Conservation (phyloP, 2,113 vertebrate species). For the Gopherus flavomarginatus region DNA sequence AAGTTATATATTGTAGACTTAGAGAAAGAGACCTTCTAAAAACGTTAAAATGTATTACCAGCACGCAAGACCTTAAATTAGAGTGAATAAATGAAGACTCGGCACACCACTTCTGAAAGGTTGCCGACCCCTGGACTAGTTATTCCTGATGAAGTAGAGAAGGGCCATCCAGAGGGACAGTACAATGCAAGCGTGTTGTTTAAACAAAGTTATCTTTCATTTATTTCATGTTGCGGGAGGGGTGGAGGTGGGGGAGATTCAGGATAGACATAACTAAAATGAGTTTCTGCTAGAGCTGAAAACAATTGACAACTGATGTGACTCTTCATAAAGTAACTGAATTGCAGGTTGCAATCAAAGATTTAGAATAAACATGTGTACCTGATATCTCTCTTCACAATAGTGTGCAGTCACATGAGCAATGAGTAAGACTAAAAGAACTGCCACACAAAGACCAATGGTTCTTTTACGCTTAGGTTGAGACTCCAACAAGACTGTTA, state of each 20-base stretch:
- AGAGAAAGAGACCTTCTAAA: too few species aligned
- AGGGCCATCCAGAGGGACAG: slow-evolving; percentile 31
- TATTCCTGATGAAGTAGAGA: not conserved
- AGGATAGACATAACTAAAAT: slow-evolving; percentile 43
- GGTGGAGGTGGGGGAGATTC: slow-evolving; percentile 23
- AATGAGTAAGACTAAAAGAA: slow-evolving; percentile 34
- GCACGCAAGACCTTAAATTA: too few species aligned
- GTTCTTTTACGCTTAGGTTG: not conserved
- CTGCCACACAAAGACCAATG: slow-evolving; percentile 6
- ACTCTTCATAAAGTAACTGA: slow-evolving; percentile 42
- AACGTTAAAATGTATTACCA: too few species aligned
- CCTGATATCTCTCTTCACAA: slow-evolving; percentile 24
- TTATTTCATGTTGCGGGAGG: slow-evolving; percentile 61
- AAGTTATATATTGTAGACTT: too few species aligned
- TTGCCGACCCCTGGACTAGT: not conserved
- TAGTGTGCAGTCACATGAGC: not conserved
- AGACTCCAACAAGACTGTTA: slow-evolving; percentile 10
- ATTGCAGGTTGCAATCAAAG: slow-evolving; percentile 16
- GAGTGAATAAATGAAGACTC: too few species aligned
- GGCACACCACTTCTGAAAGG: too few species aligned
- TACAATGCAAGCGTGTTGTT: slow-evolving; percentile 53
- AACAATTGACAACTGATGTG: slow-evolving; percentile 47
- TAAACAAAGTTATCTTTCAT: slow-evolving; percentile 70
- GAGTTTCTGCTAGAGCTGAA: slow-evolving; percentile 53
- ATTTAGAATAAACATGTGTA: not conserved